Percentiles rank a stretch among this genome's conserved stretches.
Evolutionary conservation across 2,113 vertebrate species (phyloP).

Genomic region (Xyliphius kryptos): DNA sequence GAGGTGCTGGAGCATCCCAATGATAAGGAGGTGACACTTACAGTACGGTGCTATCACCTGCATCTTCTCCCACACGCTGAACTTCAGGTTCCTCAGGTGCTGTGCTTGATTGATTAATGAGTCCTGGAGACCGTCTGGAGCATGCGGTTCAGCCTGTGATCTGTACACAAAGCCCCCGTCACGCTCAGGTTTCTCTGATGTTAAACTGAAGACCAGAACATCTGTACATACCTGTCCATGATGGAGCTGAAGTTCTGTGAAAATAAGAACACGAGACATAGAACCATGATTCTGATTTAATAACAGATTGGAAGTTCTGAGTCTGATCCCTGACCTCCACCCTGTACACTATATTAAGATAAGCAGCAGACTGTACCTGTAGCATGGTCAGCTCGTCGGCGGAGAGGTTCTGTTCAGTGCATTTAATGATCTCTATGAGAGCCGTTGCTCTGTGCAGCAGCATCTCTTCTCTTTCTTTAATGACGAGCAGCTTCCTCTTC

Average conservation of each 20-base stretch:
- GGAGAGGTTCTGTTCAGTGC: slow-evolving; percentile 48
- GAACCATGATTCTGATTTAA: neutral
- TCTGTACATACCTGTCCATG: slow-evolving; percentile 52
- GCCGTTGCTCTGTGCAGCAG: slow-evolving; percentile 40
- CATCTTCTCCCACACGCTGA: slow-evolving; percentile 61
- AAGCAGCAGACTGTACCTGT: slow-evolving; percentile 42
- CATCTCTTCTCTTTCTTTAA: slow-evolving; percentile 47
- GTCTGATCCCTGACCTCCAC: too few species aligned
- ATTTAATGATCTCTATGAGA: slow-evolving; percentile 47
- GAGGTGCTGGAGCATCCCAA: too few species aligned
- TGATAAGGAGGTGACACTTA: slow-evolving; percentile 41
- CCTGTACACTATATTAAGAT: too few species aligned
- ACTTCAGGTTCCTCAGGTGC: slow-evolving; percentile 61
- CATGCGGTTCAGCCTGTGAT: slow-evolving; percentile 32
- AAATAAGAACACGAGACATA: slow-evolving; percentile 10
- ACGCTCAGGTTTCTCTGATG: too few species aligned
- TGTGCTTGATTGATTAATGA: slow-evolving; percentile 55
- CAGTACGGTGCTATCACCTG: slow-evolving; percentile 52
- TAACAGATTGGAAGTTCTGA: too few species aligned
- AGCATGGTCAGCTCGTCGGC: slow-evolving; percentile 53
- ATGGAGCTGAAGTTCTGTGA: slow-evolving; percentile 60
- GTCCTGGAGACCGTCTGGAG: slow-evolving; percentile 46
- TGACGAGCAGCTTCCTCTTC: slow-evolving; percentile 43
- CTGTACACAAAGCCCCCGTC: slow-evolving; percentile 33
- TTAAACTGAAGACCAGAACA: neutral